Conservation (phyloP, 2,113 vertebrate species). For the Oryzias celebensis region DNA sequence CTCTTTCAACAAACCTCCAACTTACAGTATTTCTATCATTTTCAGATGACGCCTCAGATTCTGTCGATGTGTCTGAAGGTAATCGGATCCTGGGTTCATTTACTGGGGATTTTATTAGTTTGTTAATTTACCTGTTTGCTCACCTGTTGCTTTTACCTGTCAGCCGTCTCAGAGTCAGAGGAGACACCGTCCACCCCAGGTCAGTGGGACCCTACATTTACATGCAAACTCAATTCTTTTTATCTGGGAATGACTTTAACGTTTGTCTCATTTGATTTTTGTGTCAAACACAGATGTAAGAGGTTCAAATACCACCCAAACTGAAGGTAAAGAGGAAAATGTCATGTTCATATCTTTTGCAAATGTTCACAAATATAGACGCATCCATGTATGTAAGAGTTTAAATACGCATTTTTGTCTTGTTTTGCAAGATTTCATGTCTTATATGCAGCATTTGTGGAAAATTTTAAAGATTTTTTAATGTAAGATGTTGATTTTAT, state of each 20-base stretch:
- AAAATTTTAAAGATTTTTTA: background rate
- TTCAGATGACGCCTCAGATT: background rate
- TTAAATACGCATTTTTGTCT: too few relatives aligned
- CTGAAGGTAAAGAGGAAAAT: too few relatives aligned
- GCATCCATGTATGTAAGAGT: too few relatives aligned
- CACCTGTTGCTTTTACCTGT: background rate
- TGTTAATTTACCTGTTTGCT: background rate
- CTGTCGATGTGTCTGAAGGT: background rate
- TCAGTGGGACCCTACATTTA: background rate
- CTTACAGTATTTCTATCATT: background rate
- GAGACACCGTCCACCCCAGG: background rate
- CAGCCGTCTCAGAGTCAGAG: background rate
- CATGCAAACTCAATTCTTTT: too few relatives aligned
- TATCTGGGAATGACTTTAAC: too few relatives aligned
- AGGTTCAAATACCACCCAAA: too few relatives aligned
- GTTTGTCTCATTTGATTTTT: too few relatives aligned
- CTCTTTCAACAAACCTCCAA: background rate
- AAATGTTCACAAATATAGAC: too few relatives aligned
- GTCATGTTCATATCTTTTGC: too few relatives aligned
- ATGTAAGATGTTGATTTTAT: background rate
- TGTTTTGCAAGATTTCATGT: too few relatives aligned
- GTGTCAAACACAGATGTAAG: too few relatives aligned
- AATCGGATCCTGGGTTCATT: background rate
- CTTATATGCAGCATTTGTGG: too few relatives aligned
- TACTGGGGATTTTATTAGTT: background rate